A percentile compares a stretch with the other conserved stretches of the same genome.
These are phyloP conservation scores for Apocheima hispidaria DNA, from an alignment of 2,888 invertebrate genomes.

Conservation along the genomic window DNA sequence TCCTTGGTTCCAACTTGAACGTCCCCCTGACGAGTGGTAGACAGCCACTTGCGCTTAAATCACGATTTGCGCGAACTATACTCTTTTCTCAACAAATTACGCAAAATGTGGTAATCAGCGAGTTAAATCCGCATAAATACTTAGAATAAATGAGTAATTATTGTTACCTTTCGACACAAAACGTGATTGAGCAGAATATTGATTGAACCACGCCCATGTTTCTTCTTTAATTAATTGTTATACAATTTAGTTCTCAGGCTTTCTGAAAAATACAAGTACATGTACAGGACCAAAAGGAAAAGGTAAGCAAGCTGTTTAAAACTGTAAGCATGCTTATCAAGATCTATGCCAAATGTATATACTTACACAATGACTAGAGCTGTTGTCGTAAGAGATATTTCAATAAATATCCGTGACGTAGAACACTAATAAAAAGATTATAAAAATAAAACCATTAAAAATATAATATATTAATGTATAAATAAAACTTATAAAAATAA, in stretches of 20 bases:
- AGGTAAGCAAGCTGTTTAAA: background rate
- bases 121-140: background rate
- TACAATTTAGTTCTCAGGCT: background rate
- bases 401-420: background rate
- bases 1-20: too few species aligned
- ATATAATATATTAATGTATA: background rate
- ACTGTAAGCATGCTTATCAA: too few species aligned
- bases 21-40: too few species aligned
- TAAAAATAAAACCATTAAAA: conserved; percentile 6
- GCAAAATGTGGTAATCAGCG: background rate
- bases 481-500: conserved; percentile 5
- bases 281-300: too few species aligned
- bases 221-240: background rate
- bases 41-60: too few species aligned
- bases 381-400: background rate
- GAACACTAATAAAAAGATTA: background rate
- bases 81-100: too few species aligned
- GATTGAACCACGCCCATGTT: conserved; percentile 75
- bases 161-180: conserved; percentile 76
- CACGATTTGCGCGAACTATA: too few species aligned
- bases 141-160: background rate
- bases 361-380: background rate
- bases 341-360: too few species aligned
- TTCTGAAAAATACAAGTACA: conserved; percentile 8
- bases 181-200: conserved; percentile 71